A percentile compares a stretch with the other conserved stretches of the same genome.
Conservation (phyloP, 1,140 invertebrate species). For the Temnothorax longispinosus region DNA sequence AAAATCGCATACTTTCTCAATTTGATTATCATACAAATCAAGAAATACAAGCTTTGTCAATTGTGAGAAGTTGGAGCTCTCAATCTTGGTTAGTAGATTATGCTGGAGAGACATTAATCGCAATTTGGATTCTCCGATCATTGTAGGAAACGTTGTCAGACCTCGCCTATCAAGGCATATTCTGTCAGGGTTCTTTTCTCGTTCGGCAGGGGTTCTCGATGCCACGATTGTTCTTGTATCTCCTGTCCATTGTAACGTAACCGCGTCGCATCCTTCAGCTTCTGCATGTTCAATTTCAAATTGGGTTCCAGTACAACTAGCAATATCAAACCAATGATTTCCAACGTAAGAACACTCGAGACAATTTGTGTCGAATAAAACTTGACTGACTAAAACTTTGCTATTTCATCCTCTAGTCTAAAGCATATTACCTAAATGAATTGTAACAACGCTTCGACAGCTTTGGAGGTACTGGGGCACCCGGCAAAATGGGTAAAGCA, state of each 20-base stretch:
- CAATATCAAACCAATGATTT: conserved; percentile 46
- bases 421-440: conserved; percentile 83
- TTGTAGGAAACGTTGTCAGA: conserved; percentile 90
- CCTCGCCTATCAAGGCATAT: conserved; percentile 92
- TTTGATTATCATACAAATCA: conserved; percentile 97
- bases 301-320: conserved; percentile 74
- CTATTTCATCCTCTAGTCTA: background rate
- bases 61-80: conserved; percentile 87
- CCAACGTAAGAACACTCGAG: background rate
- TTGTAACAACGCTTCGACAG: conserved; percentile 86
- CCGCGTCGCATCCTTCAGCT: conserved; percentile 76
- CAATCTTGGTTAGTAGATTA: conserved; percentile 93
- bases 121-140: conserved; percentile 90
- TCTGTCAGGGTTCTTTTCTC: conserved; percentile 91
- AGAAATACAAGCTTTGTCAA: conserved; percentile 94
- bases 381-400: too few relatives aligned
- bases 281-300: conserved; percentile 83
- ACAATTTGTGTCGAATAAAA: background rate
- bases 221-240: conserved; percentile 88
- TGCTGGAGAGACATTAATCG: conserved; percentile 95
- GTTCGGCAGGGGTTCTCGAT: conserved; percentile 88
- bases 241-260: conserved; percentile 83
- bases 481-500: conserved; percentile 86
- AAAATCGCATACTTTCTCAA: conserved; percentile 93
- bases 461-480: conserved; percentile 82